These are phyloP conservation scores for Pterois miles DNA, from an alignment of 2,797 vertebrate genomes.

Conservation along the genomic window DNA sequence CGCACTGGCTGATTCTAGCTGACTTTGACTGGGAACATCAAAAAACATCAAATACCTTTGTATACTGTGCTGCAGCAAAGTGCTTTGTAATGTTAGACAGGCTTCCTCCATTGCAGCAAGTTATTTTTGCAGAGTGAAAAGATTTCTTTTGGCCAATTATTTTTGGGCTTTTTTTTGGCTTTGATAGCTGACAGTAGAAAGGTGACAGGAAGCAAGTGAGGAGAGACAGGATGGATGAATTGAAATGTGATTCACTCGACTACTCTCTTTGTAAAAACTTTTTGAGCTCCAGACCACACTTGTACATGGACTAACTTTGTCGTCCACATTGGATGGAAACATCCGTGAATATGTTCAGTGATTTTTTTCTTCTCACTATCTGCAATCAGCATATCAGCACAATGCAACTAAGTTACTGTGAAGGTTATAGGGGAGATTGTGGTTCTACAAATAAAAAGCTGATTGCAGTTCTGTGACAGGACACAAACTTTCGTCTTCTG, in stretches of 20 bases:
- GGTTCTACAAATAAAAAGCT: background rate
- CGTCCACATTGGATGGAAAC: background rate
- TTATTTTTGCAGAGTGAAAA: background rate
- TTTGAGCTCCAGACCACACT: background rate
- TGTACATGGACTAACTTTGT: background rate
- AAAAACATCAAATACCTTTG: constrained; percentile 2
- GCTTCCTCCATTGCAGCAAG: background rate
- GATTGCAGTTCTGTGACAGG: background rate
- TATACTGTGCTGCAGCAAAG: background rate
- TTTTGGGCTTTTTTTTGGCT: constrained; percentile 3
- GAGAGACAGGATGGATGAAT: background rate
- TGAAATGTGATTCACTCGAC: background rate
- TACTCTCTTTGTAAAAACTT: background rate
- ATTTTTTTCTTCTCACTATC: background rate
- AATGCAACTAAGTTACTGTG: background rate
- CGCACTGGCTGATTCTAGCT: background rate
- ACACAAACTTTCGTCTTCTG: background rate
- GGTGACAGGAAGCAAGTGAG: background rate
- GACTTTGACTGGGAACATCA: background rate
- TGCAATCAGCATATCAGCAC: background rate
- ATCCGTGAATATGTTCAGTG: background rate
- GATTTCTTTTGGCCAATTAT: background rate
- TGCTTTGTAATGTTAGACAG: background rate
- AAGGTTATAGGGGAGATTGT: background rate
- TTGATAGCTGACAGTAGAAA: background rate